These are phyloP conservation scores for Platichthys stellatus DNA, from an alignment of 2,113 vertebrate species.

Conservation along the genomic window DNA sequence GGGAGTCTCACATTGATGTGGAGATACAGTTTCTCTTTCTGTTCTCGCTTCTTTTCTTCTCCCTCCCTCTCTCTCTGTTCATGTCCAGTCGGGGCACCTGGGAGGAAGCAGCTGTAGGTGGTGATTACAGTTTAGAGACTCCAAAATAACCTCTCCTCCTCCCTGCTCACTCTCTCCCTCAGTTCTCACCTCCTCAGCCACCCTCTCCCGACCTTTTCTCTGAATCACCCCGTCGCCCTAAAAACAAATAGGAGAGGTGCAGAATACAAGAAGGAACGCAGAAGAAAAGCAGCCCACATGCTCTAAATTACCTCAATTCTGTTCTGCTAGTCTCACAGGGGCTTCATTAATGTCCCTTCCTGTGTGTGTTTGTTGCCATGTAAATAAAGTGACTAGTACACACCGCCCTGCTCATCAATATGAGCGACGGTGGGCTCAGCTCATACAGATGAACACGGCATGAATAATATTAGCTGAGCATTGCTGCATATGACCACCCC, in stretches of 20 bases:
- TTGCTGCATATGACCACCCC: conserved; percentile 49
- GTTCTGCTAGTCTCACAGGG: neutral
- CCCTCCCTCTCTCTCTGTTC: conserved; percentile 22
- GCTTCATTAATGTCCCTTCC: neutral
- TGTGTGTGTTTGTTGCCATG: conserved; percentile 17
- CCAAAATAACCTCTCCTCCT: conserved; percentile 68
- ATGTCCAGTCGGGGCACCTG: conserved; percentile 66
- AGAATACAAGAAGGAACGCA: neutral
- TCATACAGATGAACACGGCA: conserved; percentile 54
- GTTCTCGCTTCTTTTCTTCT: conserved; percentile 1
- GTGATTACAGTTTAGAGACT: conserved; percentile 71
- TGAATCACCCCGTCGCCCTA: conserved; percentile 36
- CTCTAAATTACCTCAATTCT: conserved; percentile 20
- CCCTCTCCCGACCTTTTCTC: conserved; percentile 38
- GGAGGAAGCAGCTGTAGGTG: conserved; percentile 75
- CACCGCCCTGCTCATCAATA: conserved; percentile 59
- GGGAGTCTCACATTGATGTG: neutral
- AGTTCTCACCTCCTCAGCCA: conserved; percentile 31
- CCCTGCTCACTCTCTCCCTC: conserved; percentile 35
- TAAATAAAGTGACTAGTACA: conserved; percentile 55
- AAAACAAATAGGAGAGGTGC: conserved; percentile 1
- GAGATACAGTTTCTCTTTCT: conserved; percentile 21
- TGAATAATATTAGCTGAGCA: conserved; percentile 69
- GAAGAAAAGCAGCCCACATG: neutral
- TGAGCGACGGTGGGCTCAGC: conserved; percentile 31